Conservation (phyloP, 92 coral and sea anemone species). For the Actinernus sp. region DNA sequence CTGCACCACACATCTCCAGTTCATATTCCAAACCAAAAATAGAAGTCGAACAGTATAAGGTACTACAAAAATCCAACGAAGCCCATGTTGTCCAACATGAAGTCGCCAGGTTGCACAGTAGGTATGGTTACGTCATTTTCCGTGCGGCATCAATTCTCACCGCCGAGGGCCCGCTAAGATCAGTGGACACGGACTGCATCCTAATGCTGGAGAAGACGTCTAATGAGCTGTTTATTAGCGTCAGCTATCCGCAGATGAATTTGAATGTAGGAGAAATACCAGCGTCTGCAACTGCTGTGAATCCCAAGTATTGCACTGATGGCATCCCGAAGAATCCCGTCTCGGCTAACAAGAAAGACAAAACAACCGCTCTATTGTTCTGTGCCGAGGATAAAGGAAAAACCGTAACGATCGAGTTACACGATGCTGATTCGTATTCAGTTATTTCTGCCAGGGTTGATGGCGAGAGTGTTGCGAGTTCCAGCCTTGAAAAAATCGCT, state of each 20-base stretch:
- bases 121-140: background rate
- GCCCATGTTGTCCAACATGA: background rate
- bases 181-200: background rate
- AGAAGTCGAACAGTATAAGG: background rate
- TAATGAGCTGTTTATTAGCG: background rate
- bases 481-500: background rate
- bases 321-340: background rate
- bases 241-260: background rate
- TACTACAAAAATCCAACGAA: background rate
- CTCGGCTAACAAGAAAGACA: background rate
- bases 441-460: background rate
- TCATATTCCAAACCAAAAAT: background rate
- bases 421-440: background rate
- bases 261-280: background rate
- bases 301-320: background rate
- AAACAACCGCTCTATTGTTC: background rate
- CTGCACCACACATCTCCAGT: background rate
- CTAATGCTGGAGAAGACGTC: background rate
- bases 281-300: background rate
- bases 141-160: background rate
- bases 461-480: background rate
- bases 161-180: background rate
- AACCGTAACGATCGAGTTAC: background rate
- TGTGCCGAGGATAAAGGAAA: background rate
- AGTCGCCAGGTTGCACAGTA: background rate